Percentiles rank a stretch among this genome's conserved stretches.
Evolutionary conservation across 2,113 vertebrate genomes (phyloP).

Genomic region (Cervus canadensis): DNA sequence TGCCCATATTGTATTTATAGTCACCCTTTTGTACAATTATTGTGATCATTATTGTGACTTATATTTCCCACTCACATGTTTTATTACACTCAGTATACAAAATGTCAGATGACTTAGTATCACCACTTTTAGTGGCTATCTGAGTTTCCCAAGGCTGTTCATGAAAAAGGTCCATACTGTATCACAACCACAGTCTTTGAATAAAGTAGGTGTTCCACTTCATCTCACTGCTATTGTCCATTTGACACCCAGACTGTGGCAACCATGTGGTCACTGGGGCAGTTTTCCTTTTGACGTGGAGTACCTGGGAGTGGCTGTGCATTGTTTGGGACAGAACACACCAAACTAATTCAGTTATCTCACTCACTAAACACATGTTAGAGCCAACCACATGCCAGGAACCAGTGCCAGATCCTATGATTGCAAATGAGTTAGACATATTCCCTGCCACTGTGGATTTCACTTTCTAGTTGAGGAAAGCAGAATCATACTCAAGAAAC

Average conservation of each 20-base stretch:
- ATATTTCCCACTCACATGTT: neutral
- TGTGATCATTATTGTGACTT: neutral
- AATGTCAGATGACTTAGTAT: neutral
- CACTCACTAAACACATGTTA: neutral
- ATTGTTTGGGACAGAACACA: neutral
- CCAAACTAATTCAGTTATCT: neutral
- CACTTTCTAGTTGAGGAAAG: neutral
- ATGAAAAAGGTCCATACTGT: neutral
- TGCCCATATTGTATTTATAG: neutral
- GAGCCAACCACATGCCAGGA: neutral
- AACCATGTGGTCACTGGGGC: neutral
- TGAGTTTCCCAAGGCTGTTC: neutral
- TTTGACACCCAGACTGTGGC: neutral
- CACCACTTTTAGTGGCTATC: neutral
- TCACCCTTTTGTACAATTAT: neutral
- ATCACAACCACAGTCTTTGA: neutral
- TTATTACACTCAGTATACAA: neutral
- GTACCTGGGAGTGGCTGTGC: neutral
- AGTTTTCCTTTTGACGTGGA: neutral
- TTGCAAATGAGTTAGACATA: neutral
- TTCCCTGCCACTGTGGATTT: neutral
- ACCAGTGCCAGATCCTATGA: neutral
- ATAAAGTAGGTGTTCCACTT: neutral
- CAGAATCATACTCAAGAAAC: neutral
- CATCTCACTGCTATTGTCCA: neutral